These are phyloP conservation scores for Phylloscopus collybita DNA, from an alignment of 2,797 vertebrate species.

Conservation along the genomic window DNA sequence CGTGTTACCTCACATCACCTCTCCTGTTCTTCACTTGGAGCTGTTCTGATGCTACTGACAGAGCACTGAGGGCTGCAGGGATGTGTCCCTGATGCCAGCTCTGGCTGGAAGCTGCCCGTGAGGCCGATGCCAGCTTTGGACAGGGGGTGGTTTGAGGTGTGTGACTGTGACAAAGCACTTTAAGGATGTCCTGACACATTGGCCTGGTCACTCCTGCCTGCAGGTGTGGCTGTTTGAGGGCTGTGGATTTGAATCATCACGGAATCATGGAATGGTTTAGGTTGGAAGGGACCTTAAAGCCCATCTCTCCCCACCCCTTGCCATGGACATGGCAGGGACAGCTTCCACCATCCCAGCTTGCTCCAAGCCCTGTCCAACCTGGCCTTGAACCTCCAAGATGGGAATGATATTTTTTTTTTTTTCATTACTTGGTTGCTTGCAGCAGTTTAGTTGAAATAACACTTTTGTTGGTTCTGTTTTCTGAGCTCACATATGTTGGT, in stretches of 20 bases:
- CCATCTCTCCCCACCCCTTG: background rate
- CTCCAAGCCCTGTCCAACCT: background rate
- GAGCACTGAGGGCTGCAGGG: background rate
- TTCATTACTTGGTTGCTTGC: background rate
- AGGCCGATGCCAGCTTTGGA: background rate
- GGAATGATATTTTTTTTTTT: background rate
- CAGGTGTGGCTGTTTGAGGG: background rate
- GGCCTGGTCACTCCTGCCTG: background rate
- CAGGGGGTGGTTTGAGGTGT: background rate
- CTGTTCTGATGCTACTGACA: background rate
- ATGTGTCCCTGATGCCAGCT: background rate
- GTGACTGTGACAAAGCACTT: rapidly evolving
- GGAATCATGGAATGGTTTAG: background rate
- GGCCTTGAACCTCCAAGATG: background rate
- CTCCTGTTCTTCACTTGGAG: background rate
- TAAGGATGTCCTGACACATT: rapidly evolving
- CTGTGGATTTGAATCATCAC: background rate
- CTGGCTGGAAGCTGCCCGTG: background rate
- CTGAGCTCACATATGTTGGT: conserved; percentile 18
- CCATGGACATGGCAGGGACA: background rate
- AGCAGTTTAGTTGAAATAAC: background rate
- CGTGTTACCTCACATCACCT: background rate
- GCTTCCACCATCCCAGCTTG: background rate
- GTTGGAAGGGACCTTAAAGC: background rate
- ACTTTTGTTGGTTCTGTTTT: background rate